These are phyloP conservation scores for Phymastichus coffea DNA, from an alignment of 1,140 invertebrate genomes.

Conservation along the genomic window DNA sequence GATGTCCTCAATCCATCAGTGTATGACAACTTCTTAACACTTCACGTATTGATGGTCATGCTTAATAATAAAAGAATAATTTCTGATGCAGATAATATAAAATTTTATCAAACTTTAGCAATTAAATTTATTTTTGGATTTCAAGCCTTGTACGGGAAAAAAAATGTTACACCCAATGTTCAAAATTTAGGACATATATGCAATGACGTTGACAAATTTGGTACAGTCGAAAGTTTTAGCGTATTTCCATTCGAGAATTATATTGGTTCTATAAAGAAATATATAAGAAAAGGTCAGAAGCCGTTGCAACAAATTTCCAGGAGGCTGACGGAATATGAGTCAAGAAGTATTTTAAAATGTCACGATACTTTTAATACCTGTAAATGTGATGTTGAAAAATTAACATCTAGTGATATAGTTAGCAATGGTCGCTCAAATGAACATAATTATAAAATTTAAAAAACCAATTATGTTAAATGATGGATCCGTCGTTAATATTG, in stretches of 20 bases:
- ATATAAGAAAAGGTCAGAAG: constrained; percentile 25
- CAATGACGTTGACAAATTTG: constrained; percentile 23
- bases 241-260: constrained; percentile 33
- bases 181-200: constrained; percentile 34
- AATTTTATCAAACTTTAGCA: constrained; percentile 27
- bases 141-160: constrained; percentile 25
- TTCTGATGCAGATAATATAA: not conserved
- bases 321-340: not conserved
- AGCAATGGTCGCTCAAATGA: not conserved
- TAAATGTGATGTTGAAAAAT: not conserved
- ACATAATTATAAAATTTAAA: not conserved
- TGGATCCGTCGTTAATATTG: not conserved
- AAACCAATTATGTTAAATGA: not conserved
- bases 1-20: constrained; percentile 5
- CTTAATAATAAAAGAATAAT: not conserved
- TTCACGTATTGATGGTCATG: constrained; percentile 29
- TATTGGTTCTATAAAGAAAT: constrained; percentile 24
- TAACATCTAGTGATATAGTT: not conserved
- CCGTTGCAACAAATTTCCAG: constrained; percentile 28
- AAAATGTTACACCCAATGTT: constrained; percentile 36
- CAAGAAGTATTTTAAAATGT: not conserved
- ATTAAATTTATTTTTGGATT: constrained; percentile 29
- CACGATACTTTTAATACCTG: not conserved
- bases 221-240: constrained; percentile 25
- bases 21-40: constrained; percentile 29